Evolutionary conservation across 1,140 invertebrate species (phyloP).

Genomic region (Magallana angulata): DNA sequence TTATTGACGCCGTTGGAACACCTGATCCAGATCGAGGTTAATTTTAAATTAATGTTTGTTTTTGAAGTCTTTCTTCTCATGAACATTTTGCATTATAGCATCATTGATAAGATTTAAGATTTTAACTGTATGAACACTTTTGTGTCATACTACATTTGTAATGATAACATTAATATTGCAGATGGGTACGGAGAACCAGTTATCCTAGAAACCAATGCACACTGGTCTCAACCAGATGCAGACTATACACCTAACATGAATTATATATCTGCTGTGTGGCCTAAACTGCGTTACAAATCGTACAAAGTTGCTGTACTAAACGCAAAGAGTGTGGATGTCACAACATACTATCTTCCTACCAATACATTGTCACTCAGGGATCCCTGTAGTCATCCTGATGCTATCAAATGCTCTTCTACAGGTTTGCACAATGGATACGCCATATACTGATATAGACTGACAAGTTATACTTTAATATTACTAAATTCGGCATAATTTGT

Average conservation of each 20-base stretch:
- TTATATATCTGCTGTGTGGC: constrained; percentile 67
- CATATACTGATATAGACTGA: too few relatives aligned
- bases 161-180: not conserved
- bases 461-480: too few relatives aligned
- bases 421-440: constrained; percentile 9
- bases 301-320: constrained; percentile 59
- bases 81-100: too few relatives aligned
- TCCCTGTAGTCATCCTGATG: constrained; percentile 56
- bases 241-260: constrained; percentile 62
- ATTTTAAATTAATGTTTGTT: too few relatives aligned
- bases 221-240: constrained; percentile 49
- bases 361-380: constrained; percentile 40
- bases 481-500: not conserved
- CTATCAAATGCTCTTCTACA: constrained; percentile 54
- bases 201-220: constrained; percentile 49
- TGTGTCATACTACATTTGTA: too few relatives aligned
- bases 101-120: too few relatives aligned
- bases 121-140: too few relatives aligned
- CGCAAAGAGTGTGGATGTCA: constrained; percentile 39
- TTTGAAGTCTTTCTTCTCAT: too few relatives aligned
- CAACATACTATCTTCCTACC: constrained; percentile 46
- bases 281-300: constrained; percentile 56
- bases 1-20: constrained; percentile 56
- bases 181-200: constrained; percentile 47
- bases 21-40: not conserved